phyloP scores from a whole-genome alignment of 2,797 vertebrate genomes.

The Podarcis lilfordi region DNA sequence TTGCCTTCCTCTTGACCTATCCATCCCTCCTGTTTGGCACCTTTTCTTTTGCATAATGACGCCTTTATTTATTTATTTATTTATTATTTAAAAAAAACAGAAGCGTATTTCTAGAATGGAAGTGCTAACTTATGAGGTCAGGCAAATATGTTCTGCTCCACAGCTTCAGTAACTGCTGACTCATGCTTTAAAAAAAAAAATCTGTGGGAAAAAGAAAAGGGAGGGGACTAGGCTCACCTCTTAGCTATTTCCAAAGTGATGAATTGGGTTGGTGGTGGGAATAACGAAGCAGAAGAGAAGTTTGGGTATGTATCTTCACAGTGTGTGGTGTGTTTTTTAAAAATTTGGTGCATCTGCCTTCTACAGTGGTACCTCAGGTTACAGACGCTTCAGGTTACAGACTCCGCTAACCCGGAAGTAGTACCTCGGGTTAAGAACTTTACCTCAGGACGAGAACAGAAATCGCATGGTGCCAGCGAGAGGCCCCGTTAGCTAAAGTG shows the following conservation, averaged over 20 bases:
- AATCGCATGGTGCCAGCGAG: too few relatives aligned
- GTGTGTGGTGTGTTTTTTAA: neutral
- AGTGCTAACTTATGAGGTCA: neutral
- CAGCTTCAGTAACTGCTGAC: neutral
- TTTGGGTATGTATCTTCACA: neutral
- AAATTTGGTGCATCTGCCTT: neutral
- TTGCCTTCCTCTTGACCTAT: neutral
- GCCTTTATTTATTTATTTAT: neutral
- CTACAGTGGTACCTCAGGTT: too few relatives aligned
- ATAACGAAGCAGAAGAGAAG: neutral
- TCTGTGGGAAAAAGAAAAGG: neutral
- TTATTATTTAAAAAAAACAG: neutral
- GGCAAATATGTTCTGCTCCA: neutral
- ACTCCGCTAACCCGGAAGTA: too few relatives aligned
- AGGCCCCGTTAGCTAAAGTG: too few relatives aligned
- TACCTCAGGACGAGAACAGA: too few relatives aligned
- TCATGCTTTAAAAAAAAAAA: neutral
- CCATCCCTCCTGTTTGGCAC: neutral
- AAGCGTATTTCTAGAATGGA: neutral
- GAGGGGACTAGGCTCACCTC: neutral
- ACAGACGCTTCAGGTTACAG: too few relatives aligned
- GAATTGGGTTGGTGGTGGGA: neutral
- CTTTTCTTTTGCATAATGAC: neutral
- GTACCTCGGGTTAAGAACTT: too few relatives aligned
- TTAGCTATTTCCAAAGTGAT: neutral